Evolutionary conservation across 2,888 invertebrate genomes (phyloP), one percentile per base, ranked within the genome.

Genomic region (Pteria penguin): DNA sequence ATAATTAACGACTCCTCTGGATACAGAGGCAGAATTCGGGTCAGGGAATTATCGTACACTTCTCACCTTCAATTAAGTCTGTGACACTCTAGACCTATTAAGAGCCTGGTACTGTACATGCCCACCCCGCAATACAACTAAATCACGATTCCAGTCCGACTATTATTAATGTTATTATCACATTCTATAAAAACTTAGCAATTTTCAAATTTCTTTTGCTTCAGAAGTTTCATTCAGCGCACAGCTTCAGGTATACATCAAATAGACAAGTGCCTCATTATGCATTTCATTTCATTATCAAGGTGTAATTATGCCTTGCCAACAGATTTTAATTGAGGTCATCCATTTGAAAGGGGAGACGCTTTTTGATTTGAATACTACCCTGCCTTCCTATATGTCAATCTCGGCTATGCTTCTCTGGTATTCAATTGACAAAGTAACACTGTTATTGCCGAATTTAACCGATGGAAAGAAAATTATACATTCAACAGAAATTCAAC

Each of bases 311-410:
- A 60, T 60, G 26, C 4, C 26, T 8, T 18, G 22, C 27, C 29
- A 29, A 14, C 27, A 60, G 27, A 60, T 26, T 60, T 60, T 26
- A 60, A 60, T 60, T 60, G 60, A 60, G 60, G 60, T 60, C 60
- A 27, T 60, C 60, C 14, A 14, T 60, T 27, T 60, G 22, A 27
- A 60, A 60, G 27, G 24, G 60, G 8, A 45, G 45, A 45, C 45
- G 45, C 45, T 8, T 18, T 14, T 45, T 14, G 8, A 45, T 45
- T 45, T 45, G 45, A 18, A 18, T 45, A 14, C 8, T 8, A 14
- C 45, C 45, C 8, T 45, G 11, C 1, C 8, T 45, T 45, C 18
- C n/a, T n/a, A n/a, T n/a, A n/a, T 45, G 18, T 18, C 45, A 18
- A 8, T 18, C 11, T 45, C 45, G 45, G 45, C 18, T 45, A 45